Conservation (phyloP, 1,140 invertebrate species). For the Colletes latitarsis region DNA sequence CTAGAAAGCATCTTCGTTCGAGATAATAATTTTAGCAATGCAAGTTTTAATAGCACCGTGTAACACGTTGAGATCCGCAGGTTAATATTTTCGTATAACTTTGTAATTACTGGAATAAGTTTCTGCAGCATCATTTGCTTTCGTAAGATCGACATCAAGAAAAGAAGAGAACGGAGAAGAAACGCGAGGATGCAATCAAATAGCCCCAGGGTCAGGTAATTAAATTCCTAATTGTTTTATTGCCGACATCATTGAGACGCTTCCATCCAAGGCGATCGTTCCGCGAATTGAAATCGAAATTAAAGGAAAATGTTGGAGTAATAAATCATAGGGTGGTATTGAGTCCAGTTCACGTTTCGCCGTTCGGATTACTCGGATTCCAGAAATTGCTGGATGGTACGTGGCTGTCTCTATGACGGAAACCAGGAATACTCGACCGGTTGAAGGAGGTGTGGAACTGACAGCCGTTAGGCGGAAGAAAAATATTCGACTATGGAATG, state of each 20-base stretch:
- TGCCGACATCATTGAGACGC: background rate
- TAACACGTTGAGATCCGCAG: too few species aligned
- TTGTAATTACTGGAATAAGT: too few species aligned
- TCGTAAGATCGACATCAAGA: too few species aligned
- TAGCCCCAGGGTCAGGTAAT: background rate
- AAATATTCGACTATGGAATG: background rate
- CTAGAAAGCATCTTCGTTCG: too few species aligned
- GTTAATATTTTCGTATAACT: too few species aligned
- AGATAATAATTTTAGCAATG: too few species aligned
- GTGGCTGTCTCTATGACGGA: background rate
- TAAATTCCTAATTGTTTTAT: constrained; percentile 3
- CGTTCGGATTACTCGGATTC: constrained; percentile 32
- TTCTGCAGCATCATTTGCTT: too few species aligned
- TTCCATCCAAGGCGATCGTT: background rate
- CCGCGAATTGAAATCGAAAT: constrained; percentile 16
- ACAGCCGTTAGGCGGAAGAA: background rate
- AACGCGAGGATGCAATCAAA: too few species aligned
- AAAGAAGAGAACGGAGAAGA: too few species aligned
- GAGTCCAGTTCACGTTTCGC: background rate
- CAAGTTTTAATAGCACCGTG: too few species aligned
- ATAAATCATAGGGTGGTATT: constrained; percentile 1
- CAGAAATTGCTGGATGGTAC: constrained; percentile 12
- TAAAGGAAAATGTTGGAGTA: background rate
- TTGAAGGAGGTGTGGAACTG: background rate
- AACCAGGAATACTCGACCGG: constrained; percentile 5